Percentiles rank a stretch among this genome's conserved stretches.
Evolutionary conservation across 23 tunicate genomes (phyloP).

Genomic region (Trididemnum clinides): DNA sequence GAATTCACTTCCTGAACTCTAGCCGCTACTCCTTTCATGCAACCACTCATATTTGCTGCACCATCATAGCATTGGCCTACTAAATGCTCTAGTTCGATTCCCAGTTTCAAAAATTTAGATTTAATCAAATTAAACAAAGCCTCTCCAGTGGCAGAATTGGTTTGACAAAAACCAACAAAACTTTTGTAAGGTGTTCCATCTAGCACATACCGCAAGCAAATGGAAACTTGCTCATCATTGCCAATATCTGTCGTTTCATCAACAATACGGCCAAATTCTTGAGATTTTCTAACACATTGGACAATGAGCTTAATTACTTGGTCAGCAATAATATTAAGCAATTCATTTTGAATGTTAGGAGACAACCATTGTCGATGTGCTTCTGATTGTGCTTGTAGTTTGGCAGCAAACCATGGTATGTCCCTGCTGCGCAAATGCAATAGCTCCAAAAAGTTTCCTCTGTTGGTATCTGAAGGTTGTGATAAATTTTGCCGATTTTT

Average conservation of each 20-base stretch:
- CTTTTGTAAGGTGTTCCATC: neutral
- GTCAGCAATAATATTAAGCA: constrained; percentile 13
- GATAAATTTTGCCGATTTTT: neutral
- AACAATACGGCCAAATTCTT: constrained; percentile 14
- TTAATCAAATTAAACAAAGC: neutral
- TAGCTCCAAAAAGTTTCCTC: constrained; percentile 26
- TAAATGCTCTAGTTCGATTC: neutral
- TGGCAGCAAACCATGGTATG: constrained; percentile 18
- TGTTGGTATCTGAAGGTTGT: constrained; percentile 1
- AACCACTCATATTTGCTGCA: constrained; percentile 22
- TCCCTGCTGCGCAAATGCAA: neutral
- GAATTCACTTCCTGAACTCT: constrained; percentile 14
- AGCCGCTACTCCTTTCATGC: constrained; percentile 15
- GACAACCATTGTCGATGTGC: neutral
- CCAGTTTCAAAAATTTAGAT: neutral
- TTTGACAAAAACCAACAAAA: constrained; percentile 38
- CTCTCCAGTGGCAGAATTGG: neutral
- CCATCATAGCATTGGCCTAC: constrained; percentile 37
- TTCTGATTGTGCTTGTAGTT: neutral
- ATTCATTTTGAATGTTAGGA: constrained; percentile 37
- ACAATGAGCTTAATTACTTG: neutral
- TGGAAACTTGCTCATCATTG: constrained; percentile 17
- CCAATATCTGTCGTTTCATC: constrained; percentile 55
- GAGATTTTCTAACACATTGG: neutral
- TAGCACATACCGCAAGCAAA: constrained; percentile 16